Conservation (phyloP, 2,113 vertebrate genomes). For the Atrichornis clamosus region DNA sequence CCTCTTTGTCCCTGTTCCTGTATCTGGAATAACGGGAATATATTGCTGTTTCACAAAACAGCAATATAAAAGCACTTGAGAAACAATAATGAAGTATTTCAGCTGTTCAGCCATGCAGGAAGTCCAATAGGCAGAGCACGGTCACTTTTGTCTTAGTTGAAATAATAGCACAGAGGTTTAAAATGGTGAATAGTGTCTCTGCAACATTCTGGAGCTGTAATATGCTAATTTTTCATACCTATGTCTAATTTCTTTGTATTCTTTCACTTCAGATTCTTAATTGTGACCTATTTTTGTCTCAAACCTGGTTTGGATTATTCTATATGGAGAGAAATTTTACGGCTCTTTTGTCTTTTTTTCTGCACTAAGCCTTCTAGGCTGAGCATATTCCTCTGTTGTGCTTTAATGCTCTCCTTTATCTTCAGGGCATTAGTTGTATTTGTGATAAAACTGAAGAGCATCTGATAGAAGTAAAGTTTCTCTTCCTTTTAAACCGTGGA, state of each 20-base stretch:
- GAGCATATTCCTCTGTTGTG: neutral
- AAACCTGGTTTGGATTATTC: neutral
- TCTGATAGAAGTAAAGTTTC: neutral
- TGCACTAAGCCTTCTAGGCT: neutral
- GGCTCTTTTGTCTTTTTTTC: neutral
- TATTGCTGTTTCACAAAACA: neutral
- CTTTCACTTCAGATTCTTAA: neutral
- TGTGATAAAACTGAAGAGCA: neutral
- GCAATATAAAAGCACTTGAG: neutral
- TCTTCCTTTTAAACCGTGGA: neutral
- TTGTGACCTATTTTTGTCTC: slow-evolving; percentile 3
- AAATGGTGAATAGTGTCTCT: neutral
- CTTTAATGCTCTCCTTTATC: neutral
- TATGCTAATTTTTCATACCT: neutral
- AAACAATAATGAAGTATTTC: neutral
- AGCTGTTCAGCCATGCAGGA: neutral
- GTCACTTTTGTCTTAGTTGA: neutral
- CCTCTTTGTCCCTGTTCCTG: neutral
- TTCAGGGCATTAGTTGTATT: slow-evolving; percentile 11
- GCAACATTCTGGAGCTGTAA: neutral
- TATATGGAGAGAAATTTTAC: neutral
- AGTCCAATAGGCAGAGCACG: neutral
- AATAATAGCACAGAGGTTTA: neutral
- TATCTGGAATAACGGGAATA: neutral
- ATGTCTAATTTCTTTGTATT: neutral